Base-by-base conservation (phyloP, 92 coral and sea anemone genomes). In the Muricea muricata region DNA sequence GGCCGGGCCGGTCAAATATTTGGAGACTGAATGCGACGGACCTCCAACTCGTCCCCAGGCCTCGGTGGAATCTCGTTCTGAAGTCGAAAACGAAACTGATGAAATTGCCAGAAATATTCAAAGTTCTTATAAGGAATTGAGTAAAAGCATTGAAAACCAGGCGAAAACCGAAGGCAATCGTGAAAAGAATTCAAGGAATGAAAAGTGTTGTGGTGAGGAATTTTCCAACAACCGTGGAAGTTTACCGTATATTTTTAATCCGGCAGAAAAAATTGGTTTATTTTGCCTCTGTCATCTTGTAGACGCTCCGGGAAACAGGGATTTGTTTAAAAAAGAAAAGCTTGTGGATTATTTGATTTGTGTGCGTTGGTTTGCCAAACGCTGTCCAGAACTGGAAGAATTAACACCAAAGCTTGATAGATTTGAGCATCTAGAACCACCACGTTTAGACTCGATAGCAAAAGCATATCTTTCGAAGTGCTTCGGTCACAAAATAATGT, bases 191-290 rank as follows among this genome's bases (percentile, higher is more conserved):
- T 21, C 29, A 32, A 32, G 65, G 58, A 6, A 6, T 26, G 70
- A 82, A 30, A 17, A 78, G 75, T 2, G 21, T 5, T 11, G 6
- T 26, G 10, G 24, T 69, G 33, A 20, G 37, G 20, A 55, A 45
- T n/a, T 28, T 29, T 13, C 15, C 8, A 70, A 17, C 12, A 63
- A 12, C 63, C 47, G 68, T 15, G 30, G 18, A 69, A 28, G 8
- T 41, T n/a, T 15, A 11, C 91, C 89, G 86, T 93, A 89, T 18
- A 95, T 92, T 25, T 93, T 95, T 10, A 42, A 77, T 32, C 75
- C 94, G 14, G 90, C 89, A 21, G 92, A 86, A 33, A 86, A 85
- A 70, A 86, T 94, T 45, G 98, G 98, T 12, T 76, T 94, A 39
- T 93, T 94, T 56, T 81, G 92, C 10, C 46, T 94, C 37, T 70